phyloP scores from a whole-genome alignment of 2,888 invertebrate genomes.

The Rhamphomyia laevipes region DNA sequence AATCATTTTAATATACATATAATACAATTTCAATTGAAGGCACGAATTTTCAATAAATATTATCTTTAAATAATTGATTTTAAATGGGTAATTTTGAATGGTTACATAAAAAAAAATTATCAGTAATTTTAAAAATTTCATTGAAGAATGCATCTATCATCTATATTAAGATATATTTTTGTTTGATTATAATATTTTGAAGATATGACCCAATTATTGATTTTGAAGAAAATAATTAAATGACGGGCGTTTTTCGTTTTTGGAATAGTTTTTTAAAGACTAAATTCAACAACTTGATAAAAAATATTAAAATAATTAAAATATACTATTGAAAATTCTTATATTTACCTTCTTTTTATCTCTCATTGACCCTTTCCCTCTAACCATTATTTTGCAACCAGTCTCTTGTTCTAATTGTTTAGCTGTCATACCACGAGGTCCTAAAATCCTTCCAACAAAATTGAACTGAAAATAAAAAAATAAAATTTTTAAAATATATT shows the following conservation, averaged over 20 bases:
- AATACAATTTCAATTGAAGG: no score
- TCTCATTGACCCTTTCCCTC: slow-evolving; percentile 98
- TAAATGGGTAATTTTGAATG: no score
- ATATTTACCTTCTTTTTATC: slow-evolving; percentile 94
- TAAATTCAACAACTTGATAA: neutral
- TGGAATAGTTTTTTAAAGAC: neutral
- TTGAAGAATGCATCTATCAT: no score
- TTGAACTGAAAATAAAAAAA: slow-evolving; percentile 76
- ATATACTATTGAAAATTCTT: slow-evolving; percentile 11
- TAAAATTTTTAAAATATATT: neutral
- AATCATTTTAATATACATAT: no score
- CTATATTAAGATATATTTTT: no score
- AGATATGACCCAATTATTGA: no score
- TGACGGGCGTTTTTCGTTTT: neutral
- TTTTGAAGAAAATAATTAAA: neutral
- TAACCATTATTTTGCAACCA: slow-evolving; percentile 99
- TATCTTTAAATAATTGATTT: no score
- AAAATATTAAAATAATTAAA: no score
- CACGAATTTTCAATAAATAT: no score
- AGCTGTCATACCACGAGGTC: slow-evolving; percentile 99
- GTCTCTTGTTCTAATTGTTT: slow-evolving; percentile 99
- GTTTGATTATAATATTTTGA: no score
- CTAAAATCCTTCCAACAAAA: slow-evolving; percentile 98
- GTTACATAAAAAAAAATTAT: no score
- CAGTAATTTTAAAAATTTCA: no score